Conservation (phyloP, 37 sponge, comb jelly and placozoan genomes). For the Mnemiopsis leidyi region DNA sequence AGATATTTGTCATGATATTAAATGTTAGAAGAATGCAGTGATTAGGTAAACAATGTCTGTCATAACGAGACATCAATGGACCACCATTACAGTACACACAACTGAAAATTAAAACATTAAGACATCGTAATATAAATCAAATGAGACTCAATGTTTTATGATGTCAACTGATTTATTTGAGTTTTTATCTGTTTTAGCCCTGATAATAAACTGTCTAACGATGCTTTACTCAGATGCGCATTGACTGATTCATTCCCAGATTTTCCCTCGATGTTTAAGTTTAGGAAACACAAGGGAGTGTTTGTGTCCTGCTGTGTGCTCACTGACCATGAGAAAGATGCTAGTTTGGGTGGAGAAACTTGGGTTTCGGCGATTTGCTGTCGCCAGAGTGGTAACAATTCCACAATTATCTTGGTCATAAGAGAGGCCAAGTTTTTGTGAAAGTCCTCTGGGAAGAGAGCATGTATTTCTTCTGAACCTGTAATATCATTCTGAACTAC, state of each 20-base stretch:
- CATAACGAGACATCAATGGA: too few species aligned
- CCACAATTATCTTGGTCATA: conserved; percentile 39
- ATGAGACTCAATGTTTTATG: too few species aligned
- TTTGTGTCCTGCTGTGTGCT: not conserved
- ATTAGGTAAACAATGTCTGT: too few species aligned
- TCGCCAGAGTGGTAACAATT: conserved; percentile 24
- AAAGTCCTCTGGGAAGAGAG: conserved; percentile 12
- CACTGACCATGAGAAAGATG: conserved; percentile 60
- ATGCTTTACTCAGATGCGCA: conserved; percentile 16
- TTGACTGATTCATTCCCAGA: conserved; percentile 13
- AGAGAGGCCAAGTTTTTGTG: not conserved
- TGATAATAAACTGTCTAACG: not conserved
- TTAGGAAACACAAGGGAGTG: conserved; percentile 36
- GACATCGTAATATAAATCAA: too few species aligned
- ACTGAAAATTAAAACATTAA: too few species aligned
- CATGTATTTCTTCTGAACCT: not conserved
- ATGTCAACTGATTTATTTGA: conserved; percentile 5
- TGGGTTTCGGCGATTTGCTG: not conserved
- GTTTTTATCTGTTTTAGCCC: conserved; percentile 41
- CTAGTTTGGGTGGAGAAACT: not conserved
- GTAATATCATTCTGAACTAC: not conserved
- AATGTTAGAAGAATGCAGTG: too few species aligned
- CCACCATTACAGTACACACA: too few species aligned
- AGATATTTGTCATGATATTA: too few species aligned
- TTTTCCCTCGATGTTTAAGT: not conserved